Evolutionary conservation across 2,888 invertebrate species (phyloP).

Genomic region (Rhamnusium bicolor): DNA sequence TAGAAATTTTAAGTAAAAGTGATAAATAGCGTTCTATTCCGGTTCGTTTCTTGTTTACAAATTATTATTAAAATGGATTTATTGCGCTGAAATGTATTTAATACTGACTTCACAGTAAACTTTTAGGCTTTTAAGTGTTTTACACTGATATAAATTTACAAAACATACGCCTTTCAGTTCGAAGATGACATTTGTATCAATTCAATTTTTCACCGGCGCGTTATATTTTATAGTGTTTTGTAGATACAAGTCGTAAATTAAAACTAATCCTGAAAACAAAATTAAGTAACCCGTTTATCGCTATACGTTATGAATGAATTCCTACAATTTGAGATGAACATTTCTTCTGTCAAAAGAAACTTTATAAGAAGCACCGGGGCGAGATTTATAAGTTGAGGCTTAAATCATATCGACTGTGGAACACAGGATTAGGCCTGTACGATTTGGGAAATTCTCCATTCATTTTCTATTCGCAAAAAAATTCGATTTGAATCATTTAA

Average conservation of each 20-base stretch:
- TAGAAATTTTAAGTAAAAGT: constrained; percentile 63
- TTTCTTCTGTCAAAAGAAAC: too few relatives aligned
- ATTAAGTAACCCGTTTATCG: neutral
- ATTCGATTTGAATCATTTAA: too few relatives aligned
- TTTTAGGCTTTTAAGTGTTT: constrained; percentile 16
- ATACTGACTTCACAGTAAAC: constrained; percentile 21
- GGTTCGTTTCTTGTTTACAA: constrained; percentile 67
- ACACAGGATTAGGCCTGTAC: too few relatives aligned
- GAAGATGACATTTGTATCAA: constrained; percentile 3
- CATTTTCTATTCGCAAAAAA: too few relatives aligned
- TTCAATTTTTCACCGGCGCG: constrained; percentile 2
- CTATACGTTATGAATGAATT: too few relatives aligned
- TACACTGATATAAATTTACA: constrained; percentile 17
- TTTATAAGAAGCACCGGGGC: too few relatives aligned
- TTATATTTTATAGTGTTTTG: neutral
- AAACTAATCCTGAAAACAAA: neutral
- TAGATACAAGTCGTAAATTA: neutral
- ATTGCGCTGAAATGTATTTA: constrained; percentile 52
- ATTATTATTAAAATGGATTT: constrained; percentile 68
- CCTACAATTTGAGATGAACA: too few relatives aligned
- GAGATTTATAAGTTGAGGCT: too few relatives aligned
- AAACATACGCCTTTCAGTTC: neutral
- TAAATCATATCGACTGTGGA: too few relatives aligned
- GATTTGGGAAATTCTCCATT: too few relatives aligned
- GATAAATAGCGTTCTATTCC: constrained; percentile 66